Evolutionary conservation across 53 echinoderm and acorn worm genomes (phyloP).

Genomic region (Hippasteria phrygiana): DNA sequence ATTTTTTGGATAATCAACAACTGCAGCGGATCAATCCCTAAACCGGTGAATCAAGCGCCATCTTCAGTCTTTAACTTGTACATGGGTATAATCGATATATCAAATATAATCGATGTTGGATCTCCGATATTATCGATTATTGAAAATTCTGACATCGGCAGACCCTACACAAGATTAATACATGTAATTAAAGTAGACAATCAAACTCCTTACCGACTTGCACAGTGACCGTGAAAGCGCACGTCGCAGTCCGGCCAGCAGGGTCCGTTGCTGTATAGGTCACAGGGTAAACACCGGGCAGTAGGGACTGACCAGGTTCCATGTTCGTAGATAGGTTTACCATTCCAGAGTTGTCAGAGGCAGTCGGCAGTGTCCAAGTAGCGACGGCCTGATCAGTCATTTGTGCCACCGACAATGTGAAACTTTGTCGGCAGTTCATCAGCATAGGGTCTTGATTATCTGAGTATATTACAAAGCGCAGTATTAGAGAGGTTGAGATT

Average conservation of each 20-base stretch:
- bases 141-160: neutral
- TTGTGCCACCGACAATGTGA: conserved; percentile 34
- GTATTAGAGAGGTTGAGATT: no score
- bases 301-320: conserved; percentile 28
- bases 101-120: no score
- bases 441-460: conserved; percentile 51
- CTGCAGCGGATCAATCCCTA: neutral
- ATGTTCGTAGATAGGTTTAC: conserved; percentile 17
- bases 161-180: neutral
- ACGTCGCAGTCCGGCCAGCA: conserved; percentile 43
- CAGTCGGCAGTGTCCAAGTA: conserved; percentile 47
- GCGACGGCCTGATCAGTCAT: conserved; percentile 26
- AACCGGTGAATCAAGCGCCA: no score
- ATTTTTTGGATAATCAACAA: neutral
- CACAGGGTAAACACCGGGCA: conserved; percentile 40
- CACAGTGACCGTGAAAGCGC: conserved; percentile 63
- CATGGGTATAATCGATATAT: no score
- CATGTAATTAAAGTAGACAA: neutral
- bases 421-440: conserved; percentile 32
- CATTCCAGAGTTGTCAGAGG: conserved; percentile 29
- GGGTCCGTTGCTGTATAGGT: conserved; percentile 53
- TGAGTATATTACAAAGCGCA: neutral
- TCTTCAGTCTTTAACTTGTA: no score
- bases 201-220: neutral
- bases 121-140: neutral